phyloP scores from a whole-genome alignment of 1,140 invertebrate genomes.

The Brachionus sp. region DNA sequence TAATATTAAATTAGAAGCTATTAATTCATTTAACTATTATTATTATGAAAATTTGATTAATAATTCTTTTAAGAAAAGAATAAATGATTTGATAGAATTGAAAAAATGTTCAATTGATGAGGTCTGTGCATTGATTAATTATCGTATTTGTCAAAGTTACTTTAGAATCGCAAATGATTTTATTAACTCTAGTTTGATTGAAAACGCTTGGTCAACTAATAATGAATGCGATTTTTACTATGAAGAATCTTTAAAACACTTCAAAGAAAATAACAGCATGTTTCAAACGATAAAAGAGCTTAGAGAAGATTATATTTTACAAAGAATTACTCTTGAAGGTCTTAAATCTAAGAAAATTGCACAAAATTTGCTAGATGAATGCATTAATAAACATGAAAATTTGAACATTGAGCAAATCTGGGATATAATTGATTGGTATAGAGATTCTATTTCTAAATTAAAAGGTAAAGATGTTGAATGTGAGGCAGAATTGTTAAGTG shows the following conservation, averaged over 20 bases:
- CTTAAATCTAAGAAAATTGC: neutral
- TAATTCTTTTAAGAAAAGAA: neutral
- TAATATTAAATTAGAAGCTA: neutral
- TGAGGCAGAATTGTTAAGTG: neutral
- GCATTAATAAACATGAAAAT: neutral
- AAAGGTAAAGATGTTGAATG: neutral
- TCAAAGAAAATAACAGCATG: neutral
- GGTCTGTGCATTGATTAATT: neutral
- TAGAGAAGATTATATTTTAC: neutral
- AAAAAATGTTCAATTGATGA: neutral
- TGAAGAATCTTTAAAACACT: neutral
- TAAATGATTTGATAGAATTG: neutral
- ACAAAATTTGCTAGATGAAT: neutral
- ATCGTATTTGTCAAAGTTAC: neutral
- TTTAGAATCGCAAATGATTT: neutral
- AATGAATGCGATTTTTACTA: neutral
- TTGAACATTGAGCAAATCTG: neutral
- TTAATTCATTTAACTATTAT: neutral
- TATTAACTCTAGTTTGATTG: neutral
- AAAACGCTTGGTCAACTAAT: neutral
- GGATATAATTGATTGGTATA: conserved; percentile 24
- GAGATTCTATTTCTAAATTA: neutral
- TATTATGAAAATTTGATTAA: neutral
- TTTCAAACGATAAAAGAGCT: neutral
- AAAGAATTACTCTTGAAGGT: conserved; percentile 21